Evolutionary conservation across 2,113 vertebrate species (phyloP), one percentile per base, ranked within the genome.

Genomic region (Neotragus pygmaeus): DNA sequence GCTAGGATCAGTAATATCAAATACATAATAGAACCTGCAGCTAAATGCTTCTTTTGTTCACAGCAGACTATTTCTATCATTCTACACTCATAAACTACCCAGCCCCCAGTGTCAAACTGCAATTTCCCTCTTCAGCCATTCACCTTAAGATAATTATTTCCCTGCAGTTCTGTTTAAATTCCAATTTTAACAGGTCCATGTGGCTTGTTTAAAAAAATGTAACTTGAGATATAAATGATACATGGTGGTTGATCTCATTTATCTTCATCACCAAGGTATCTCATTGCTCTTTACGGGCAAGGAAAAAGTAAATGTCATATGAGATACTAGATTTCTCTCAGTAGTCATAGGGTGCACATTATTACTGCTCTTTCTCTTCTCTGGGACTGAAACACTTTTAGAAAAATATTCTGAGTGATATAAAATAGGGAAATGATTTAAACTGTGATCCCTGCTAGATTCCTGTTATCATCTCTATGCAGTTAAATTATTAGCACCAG

Each of bases 121-220:
- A 28, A 43, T 43, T 91, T 3, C 1, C 30, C 28, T 95, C 82
- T 47, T 47, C 43, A 97, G 13, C 36, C 97, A 85, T 95, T 97
- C 53, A 96, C 87, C 57, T 57, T 33, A 93, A 97, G 85, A 25
- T 27, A 97, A 88, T 91, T 91, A 7, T 96, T 94, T 96, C 14
- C 88, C 88, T 97, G n/a, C 2, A 43, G 28, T 45, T 70, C 3
- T 53, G 1, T 78, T 84, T 83, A 97, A 96, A 97, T 96, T 15
- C 14, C 84, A 84, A 28, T 92, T 97, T 75, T 8, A 97, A 93
- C 80, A 43, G 12, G 75, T 95, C 57, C 11, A 60, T 83, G 85
- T 90, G 0, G 15, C 66, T 96, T 95, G 58, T n/a, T n/a, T 77
- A 12, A 57, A 77, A 66, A 80, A 47, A n/a, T 3, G 8, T 60